A percentile compares a stretch with the other conserved stretches of the same genome.
Evolutionary conservation across 92 coral and sea anemone species (phyloP).

Genomic region (Umimayanthus chanpuru): DNA sequence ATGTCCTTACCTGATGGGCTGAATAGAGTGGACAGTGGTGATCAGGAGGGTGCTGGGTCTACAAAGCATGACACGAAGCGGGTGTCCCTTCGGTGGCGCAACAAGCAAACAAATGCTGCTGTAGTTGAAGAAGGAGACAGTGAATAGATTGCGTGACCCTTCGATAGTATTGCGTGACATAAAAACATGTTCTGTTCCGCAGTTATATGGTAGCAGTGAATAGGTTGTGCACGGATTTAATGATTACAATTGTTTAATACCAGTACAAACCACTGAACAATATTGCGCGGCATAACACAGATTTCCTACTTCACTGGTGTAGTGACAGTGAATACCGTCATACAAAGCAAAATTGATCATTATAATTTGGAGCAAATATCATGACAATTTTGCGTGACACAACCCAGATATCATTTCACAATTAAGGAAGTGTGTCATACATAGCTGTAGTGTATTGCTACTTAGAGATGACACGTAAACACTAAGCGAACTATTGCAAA

Average conservation of each 20-base stretch:
- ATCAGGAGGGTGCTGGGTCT: constrained; percentile 45
- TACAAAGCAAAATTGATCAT: not conserved
- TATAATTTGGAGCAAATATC: not conserved
- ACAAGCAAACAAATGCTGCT: constrained; percentile 52
- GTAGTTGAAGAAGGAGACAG: constrained; percentile 46
- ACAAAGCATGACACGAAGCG: constrained; percentile 70
- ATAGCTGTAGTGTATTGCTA: not conserved
- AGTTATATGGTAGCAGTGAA: not conserved
- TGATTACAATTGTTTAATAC: not conserved
- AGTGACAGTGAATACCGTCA: not conserved
- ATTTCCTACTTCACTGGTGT: not conserved
- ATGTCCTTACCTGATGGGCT: constrained; percentile 94
- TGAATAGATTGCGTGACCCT: constrained; percentile 21
- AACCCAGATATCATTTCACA: not conserved
- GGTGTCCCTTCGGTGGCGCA: constrained; percentile 77
- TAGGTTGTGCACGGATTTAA: not conserved
- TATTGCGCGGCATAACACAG: not conserved
- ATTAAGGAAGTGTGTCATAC: no score
- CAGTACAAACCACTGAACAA: not conserved
- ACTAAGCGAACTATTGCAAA: not conserved
- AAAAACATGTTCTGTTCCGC: not conserved
- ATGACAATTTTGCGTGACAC: not conserved
- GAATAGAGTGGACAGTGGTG: constrained; percentile 63
- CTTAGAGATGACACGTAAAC: not conserved
- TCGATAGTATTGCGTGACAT: not conserved